A percentile compares a stretch with the other conserved stretches of the same genome.
These are phyloP conservation scores for Lacanobia oleracea DNA, from an alignment of 2,888 invertebrate species.

Conservation along the genomic window DNA sequence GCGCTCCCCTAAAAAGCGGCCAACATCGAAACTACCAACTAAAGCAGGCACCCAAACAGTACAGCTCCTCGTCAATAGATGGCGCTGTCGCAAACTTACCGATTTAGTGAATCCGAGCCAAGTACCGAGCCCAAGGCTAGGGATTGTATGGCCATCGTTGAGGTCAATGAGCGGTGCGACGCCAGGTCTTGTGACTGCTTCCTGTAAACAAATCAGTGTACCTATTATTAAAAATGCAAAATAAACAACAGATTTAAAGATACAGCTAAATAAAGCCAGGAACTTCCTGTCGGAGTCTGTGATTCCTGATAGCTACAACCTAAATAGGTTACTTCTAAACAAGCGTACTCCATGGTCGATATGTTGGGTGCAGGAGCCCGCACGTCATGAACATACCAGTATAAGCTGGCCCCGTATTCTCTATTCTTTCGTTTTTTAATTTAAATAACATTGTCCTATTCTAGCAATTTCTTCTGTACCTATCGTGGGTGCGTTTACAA, in stretches of 20 bases:
- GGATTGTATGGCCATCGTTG: constrained; percentile 91
- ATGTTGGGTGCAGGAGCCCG: no score
- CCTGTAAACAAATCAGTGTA: constrained; percentile 28
- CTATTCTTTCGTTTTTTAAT: no score
- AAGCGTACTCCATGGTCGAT: no score
- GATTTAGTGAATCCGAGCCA: constrained; percentile 83
- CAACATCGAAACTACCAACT: not conserved
- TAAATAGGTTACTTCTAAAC: no score
- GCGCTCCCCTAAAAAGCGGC: not conserved
- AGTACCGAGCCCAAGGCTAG: constrained; percentile 92
- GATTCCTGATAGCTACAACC: not conserved
- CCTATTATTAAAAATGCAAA: not conserved
- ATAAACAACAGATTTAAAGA: not conserved
- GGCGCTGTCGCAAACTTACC: constrained; percentile 76
- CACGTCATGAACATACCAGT: no score
- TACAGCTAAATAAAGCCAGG: no score
- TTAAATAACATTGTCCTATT: no score
- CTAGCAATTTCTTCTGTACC: no score
- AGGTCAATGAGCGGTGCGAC: constrained; percentile 84
- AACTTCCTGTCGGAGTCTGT: not conserved
- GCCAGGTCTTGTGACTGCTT: constrained; percentile 53
- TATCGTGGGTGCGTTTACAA: no score
- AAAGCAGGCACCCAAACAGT: not conserved
- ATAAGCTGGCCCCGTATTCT: no score
- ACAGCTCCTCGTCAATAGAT: constrained; percentile 39